phyloP scores from a whole-genome alignment of 1,140 invertebrate genomes.

The Plodia interpunctella region DNA sequence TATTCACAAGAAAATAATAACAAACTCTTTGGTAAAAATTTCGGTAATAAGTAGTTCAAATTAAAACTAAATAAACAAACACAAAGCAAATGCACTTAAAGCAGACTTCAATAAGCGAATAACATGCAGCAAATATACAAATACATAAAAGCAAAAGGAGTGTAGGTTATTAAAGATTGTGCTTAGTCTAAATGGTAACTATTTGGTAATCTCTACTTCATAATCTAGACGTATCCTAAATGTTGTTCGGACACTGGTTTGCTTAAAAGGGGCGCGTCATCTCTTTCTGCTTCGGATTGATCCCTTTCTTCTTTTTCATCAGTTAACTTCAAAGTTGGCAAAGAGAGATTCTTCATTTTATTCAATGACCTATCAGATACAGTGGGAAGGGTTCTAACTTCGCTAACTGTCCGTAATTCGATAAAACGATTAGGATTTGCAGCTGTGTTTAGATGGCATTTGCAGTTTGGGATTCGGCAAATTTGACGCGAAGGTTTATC shows the following conservation, averaged over 20 bases:
- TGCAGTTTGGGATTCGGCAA: slow-evolving; percentile 67
- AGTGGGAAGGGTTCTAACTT: slow-evolving; percentile 53
- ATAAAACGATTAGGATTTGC: slow-evolving; percentile 38
- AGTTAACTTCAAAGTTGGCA: slow-evolving; percentile 62
- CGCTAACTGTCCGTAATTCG: slow-evolving; percentile 45
- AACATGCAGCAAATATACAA: slow-evolving; percentile 19
- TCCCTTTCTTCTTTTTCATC: slow-evolving; percentile 44
- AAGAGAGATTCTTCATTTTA: slow-evolving; percentile 58
- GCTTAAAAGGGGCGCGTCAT: slow-evolving; percentile 34
- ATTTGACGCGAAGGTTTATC: slow-evolving; percentile 52
- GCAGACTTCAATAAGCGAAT: slow-evolving; percentile 22
- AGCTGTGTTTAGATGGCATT: slow-evolving; percentile 49
- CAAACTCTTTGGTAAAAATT: slow-evolving; percentile 17
- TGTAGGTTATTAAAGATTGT: slow-evolving; percentile 15
- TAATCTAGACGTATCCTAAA: slow-evolving; percentile 81
- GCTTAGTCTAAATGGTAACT: slow-evolving; percentile 27
- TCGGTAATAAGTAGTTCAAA: slow-evolving; percentile 6
- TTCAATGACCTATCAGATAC: slow-evolving; percentile 49
- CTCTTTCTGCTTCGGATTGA: slow-evolving; percentile 53
- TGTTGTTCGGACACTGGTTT: slow-evolving; percentile 81
- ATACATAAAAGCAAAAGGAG: slow-evolving; percentile 10
- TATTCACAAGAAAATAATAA: slow-evolving; percentile 48
- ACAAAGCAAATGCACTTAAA: slow-evolving; percentile 6
- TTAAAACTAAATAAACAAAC: slow-evolving; percentile 7
- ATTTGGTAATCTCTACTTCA: slow-evolving; percentile 6